Base-by-base conservation (phyloP, 1,140 invertebrate species). In the Philopotamus ludificatus region DNA sequence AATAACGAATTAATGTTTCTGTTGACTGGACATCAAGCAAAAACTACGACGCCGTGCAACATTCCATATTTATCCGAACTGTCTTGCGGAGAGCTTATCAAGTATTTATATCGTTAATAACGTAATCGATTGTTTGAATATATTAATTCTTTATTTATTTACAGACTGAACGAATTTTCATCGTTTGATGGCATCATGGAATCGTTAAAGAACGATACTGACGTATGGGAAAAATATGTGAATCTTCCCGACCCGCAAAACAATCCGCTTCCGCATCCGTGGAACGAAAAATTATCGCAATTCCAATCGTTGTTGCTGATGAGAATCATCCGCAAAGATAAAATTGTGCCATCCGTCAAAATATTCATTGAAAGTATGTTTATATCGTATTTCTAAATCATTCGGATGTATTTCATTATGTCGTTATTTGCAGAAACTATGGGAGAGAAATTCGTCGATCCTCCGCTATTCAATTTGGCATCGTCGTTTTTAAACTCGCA, bases 401-500 rank as follows among this genome's bases (percentile, higher is more conserved):
- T 34, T 7, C 12, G 4, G 4, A 34, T 34, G 28, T 12, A 4
- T n/a, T n/a, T n/a, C n/a, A n/a, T n/a, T n/a, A n/a, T n/a, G n/a
- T n/a, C n/a, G 50, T 63, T 66, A 55, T 70, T 71, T 71, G 65
- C 74, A 82, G 84, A 75, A 39, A 83, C 88, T 73, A 75, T 98
- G 72, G 95, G 94, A 3, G 79, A 82, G 49, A 81, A 89, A 71
- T 97, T 90, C 75, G 86, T 95, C 3, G 92, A 95, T 74, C 87
- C 91, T 0, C 93, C 95, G 1, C 87, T 93, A 4, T 95, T 95
- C 69, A 94, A 97, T 81, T 81, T 98, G 68, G 76, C 82, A 1
- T 88, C 90, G 1, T 91, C 90, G 0, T 97, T 89, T 73, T 79
- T 80, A 0, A 94, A 97, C 74, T 97, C 94, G 0, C 87, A 91